Conservation (phyloP, 2,113 vertebrate species). For the Picathartes gymnocephalus region DNA sequence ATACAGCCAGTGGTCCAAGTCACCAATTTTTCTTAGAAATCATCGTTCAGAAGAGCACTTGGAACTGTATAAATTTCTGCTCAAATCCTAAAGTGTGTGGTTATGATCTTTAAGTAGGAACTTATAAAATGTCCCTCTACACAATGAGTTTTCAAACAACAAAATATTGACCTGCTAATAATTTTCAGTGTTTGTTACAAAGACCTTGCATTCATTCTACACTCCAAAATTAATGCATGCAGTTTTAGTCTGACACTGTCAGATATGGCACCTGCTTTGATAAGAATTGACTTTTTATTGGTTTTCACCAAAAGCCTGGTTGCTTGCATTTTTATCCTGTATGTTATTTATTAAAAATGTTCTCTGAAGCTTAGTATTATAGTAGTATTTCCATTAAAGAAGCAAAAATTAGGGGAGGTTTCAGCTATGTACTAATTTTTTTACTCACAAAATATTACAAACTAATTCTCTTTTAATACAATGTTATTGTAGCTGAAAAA, state of each 20-base stretch:
- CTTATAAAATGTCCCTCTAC: background rate
- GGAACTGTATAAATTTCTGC: background rate
- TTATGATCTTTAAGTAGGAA: background rate
- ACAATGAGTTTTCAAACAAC: background rate
- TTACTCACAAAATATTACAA: background rate
- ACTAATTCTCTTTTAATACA: background rate
- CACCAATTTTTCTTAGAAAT: background rate
- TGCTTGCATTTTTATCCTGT: background rate
- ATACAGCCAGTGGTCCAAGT: background rate
- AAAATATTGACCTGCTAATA: background rate
- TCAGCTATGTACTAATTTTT: background rate
- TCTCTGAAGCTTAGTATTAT: constrained; percentile 1
- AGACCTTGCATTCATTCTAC: background rate
- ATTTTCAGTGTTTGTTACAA: background rate
- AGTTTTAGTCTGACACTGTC: background rate
- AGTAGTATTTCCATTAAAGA: constrained; percentile 17
- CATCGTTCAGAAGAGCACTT: background rate
- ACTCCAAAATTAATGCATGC: constrained; percentile 7
- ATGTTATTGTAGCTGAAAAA: background rate
- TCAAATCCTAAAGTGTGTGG: background rate
- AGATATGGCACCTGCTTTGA: background rate
- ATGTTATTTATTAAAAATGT: constrained; percentile 36
- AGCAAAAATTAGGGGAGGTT: constrained; percentile 33
- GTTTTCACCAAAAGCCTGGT: background rate
- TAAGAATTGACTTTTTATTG: background rate